Evolutionary conservation across 2,888 invertebrate genomes (phyloP), one percentile per base, ranked within the genome.

Genomic region (Hybos culiciformis): DNA sequence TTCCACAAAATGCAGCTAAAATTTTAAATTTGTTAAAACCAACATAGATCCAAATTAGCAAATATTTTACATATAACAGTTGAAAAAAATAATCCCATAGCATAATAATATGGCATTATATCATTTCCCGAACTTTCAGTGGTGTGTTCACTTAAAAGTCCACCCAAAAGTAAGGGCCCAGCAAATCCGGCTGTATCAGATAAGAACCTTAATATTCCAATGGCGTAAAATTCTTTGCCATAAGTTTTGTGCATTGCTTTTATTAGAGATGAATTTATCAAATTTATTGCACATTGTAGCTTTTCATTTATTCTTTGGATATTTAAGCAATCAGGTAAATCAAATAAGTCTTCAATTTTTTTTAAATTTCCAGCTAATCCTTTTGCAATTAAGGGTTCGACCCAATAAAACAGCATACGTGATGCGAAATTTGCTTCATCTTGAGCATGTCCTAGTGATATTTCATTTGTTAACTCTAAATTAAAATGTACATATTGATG

Each of bases 121-220:
- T 80, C 76, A 52, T 82, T 79, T 21, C 70, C 69, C 51, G 74
- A 74, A 53, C 80, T 75, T 61, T 88, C 83, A 46, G 90, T 78
- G 59, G 80, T 46, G 3, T 44, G 32, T 44, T 61, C 57, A 19
- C 71, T 69, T 3, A 97, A 78, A 21, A 97, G 69, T 56, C 72
- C 76, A 58, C 88, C 90, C 2, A 97, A 70, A 24, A 97, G 68
- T 46, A 97, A 65, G 0, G 97, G 97, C 0, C 90, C 90, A 17
- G 83, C 83, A 68, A 97, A 97, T 2, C 82, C 83, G 3, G 83
- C 71, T 55, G 76, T 73, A 59, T 97, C 96, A 1, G 86, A 79
- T 5, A 83, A 59, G 34, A 97, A 72, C 63, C 88, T 86, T 11
- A 92, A 63, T 43, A 88, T 57, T 24, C 91, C 93, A 54, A 93